Evolutionary conservation across 2,888 invertebrate genomes (phyloP).

Genomic region (Sthenelais limicola): DNA sequence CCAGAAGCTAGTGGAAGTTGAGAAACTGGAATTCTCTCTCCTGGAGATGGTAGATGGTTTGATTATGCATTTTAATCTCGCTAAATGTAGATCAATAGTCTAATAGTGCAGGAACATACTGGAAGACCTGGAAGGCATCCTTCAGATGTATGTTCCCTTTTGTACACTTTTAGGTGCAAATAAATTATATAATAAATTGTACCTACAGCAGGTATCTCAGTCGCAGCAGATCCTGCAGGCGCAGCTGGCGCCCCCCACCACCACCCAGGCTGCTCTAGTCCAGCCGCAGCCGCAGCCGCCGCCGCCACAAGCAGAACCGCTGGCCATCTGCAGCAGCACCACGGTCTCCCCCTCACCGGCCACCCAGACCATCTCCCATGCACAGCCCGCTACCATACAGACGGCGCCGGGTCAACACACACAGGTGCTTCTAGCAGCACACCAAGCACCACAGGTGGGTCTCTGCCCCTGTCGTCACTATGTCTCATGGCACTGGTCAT

Average conservation of each 20-base stretch:
- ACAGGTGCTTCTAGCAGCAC: background rate
- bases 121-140: too few species aligned
- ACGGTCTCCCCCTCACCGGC: background rate
- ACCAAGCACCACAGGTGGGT: background rate
- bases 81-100: too few species aligned
- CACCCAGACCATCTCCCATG: background rate
- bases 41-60: too few species aligned
- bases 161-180: too few species aligned
- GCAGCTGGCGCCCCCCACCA: conserved; percentile 5
- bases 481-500: too few species aligned
- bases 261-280: background rate
- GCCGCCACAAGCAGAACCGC: background rate
- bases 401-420: background rate
- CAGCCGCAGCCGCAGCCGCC: background rate
- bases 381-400: conserved; percentile 21
- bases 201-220: conserved; percentile 35
- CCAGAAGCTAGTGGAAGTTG: too few species aligned
- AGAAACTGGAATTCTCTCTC: too few species aligned
- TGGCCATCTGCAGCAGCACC: background rate
- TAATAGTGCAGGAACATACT: too few species aligned
- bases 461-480: too few species aligned
- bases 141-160: too few species aligned
- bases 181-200: too few species aligned
- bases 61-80: too few species aligned
- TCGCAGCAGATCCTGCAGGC: conserved; percentile 40